Evolutionary conservation across 2,797 vertebrate genomes (phyloP).

Genomic region (Crax fasciolata): DNA sequence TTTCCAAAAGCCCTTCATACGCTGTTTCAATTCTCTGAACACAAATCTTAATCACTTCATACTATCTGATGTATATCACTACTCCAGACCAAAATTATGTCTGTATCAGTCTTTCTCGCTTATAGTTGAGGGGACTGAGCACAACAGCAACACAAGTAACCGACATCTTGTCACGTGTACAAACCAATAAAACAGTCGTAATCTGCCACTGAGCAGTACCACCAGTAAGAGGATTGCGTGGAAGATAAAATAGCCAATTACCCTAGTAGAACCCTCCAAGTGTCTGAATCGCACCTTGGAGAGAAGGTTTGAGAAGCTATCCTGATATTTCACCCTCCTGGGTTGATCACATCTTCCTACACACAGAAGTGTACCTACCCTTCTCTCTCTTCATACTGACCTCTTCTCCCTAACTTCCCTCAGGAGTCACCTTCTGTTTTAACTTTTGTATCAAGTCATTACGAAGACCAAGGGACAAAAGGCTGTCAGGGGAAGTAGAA

Average conservation of each 20-base stretch:
- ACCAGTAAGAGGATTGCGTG: not conserved
- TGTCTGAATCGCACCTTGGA: not conserved
- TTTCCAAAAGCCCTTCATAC: conserved; percentile 21
- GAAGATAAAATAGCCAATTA: not conserved
- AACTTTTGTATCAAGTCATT: not conserved
- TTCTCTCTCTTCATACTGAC: not conserved
- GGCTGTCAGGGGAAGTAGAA: not conserved
- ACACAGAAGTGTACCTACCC: not conserved
- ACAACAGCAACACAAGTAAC: not conserved
- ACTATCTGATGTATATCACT: not conserved
- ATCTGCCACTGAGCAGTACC: not conserved
- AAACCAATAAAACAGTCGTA: not conserved
- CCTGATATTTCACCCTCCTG: not conserved
- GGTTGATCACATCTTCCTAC: not conserved
- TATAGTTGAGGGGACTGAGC: not conserved
- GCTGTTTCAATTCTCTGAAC: not conserved
- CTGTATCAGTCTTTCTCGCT: not conserved
- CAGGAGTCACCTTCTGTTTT: not conserved
- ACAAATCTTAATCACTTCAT: conserved; percentile 12
- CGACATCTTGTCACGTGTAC: not conserved
- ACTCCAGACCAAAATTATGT: not conserved
- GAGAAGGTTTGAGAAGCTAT: not conserved
- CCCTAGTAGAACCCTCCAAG: not conserved
- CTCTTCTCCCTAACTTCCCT: not conserved
- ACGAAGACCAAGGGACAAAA: not conserved